A percentile compares a stretch with the other conserved stretches of the same genome.
Conservation (phyloP, 2,888 invertebrate genomes). For the Leptogaster cylindrica region DNA sequence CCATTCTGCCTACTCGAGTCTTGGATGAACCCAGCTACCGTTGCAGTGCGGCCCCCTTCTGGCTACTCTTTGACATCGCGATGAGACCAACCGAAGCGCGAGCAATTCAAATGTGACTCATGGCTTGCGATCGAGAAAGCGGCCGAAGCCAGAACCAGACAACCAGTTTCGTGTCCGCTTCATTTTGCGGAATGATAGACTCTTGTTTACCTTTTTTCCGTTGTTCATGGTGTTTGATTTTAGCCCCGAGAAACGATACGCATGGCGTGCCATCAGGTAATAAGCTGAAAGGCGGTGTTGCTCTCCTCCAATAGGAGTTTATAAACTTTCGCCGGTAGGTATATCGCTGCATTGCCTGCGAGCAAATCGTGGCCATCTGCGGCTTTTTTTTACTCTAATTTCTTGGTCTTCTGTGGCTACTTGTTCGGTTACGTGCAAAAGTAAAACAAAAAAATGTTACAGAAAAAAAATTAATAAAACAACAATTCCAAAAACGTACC, state of each 20-base stretch:
- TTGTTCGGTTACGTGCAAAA: constrained; percentile 15
- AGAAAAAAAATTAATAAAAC: no score
- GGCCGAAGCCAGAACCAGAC: background rate
- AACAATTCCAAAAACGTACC: constrained; percentile 16
- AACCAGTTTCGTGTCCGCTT: constrained; percentile 4
- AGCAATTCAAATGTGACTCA: background rate
- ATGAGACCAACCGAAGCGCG: background rate
- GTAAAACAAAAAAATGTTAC: no score
- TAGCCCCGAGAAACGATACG: constrained; percentile 24
- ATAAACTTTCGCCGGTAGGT: constrained; percentile 19
- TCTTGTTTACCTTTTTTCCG: constrained; percentile 20
- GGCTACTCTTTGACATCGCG: constrained; percentile 2
- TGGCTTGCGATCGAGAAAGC: background rate
- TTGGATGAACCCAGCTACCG: constrained; percentile 9
- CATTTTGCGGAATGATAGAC: constrained; percentile 5
- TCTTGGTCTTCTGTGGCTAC: background rate
- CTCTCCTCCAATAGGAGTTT: constrained; percentile 38
- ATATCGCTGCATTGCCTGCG: constrained; percentile 18
- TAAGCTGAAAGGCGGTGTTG: constrained; percentile 36
- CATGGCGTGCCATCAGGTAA: constrained; percentile 42
- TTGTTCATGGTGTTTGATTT: constrained; percentile 34
- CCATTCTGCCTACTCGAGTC: no score
- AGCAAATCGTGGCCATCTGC: constrained; percentile 19
- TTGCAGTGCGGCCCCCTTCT: constrained; percentile 1
- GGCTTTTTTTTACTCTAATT: constrained; percentile 5